Percentiles rank a stretch among this genome's conserved stretches.
These are phyloP conservation scores for Melanostigma gelatinosum DNA, from an alignment of 2,113 vertebrate genomes.

Conservation along the genomic window DNA sequence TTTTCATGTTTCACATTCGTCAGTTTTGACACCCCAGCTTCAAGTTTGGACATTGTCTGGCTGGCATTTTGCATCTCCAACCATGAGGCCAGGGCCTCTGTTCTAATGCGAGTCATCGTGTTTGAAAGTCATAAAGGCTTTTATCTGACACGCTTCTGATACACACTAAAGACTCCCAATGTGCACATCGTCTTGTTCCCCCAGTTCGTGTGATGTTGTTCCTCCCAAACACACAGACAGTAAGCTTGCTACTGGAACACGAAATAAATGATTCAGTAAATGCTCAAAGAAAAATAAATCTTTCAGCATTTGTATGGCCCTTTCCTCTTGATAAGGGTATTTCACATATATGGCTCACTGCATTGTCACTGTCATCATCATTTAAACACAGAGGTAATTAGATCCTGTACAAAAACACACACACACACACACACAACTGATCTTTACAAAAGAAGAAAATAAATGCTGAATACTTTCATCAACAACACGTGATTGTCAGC, in stretches of 20 bases:
- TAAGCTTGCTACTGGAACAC: slow-evolving; percentile 75
- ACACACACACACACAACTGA: slow-evolving; percentile 15
- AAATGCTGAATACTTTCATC: slow-evolving; percentile 56
- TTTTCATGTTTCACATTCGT: not conserved
- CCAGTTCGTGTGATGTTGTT: slow-evolving; percentile 5
- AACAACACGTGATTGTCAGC: slow-evolving; percentile 31
- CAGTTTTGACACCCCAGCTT: not conserved
- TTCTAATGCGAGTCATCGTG: not conserved
- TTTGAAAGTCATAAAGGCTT: not conserved
- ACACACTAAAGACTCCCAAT: not conserved
- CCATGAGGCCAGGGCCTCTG: not conserved
- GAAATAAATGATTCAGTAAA: slow-evolving; percentile 28
- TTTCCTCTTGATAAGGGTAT: slow-evolving; percentile 56
- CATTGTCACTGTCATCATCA: slow-evolving; percentile 38
- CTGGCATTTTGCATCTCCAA: not conserved
- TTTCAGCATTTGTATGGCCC: slow-evolving; percentile 61
- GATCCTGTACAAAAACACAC: slow-evolving; percentile 65
- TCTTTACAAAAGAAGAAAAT: slow-evolving; percentile 61
- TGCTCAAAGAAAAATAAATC: slow-evolving; percentile 27
- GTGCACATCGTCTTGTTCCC: not conserved
- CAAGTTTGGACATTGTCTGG: not conserved
- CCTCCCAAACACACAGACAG: slow-evolving; percentile 48
- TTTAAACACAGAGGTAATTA: slow-evolving; percentile 75
- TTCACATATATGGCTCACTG: slow-evolving; percentile 74
- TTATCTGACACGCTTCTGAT: slow-evolving; percentile 13